Evolutionary conservation across 2,888 invertebrate species (phyloP), one percentile per base, ranked within the genome.

Genomic region (Campoletis raptor): DNA sequence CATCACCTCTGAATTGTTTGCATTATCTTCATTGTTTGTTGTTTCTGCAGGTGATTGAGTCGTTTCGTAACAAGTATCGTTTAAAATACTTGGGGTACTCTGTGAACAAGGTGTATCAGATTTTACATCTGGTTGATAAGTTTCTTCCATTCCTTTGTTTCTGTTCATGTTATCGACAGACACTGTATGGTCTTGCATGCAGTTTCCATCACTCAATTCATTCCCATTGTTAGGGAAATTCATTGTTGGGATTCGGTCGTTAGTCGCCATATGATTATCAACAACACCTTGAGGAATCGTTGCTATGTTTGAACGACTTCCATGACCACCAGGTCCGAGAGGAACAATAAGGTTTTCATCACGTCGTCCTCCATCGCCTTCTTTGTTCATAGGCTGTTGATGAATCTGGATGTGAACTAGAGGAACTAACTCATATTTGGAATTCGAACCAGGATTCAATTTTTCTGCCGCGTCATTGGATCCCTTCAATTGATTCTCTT

Each of bases 401-500:
- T 85, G 78, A 54, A 85, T 81, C 36, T 83, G 81, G 21, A 88
- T 78, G 24, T 85, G 83, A 40, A 87, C 72, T 61, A 87, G 2
- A 15, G 88, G 88, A 0, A 85, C 57, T n/a, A 82, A 70, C 45
- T 83, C 72, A 7, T 79, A 69, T 42, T 82, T 74, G 15, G 21
- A 15, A 21, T 78, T 57, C 3, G 37, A 45, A 42, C 64, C 30
- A 8, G 40, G 15, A 24, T 64, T 54, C 18, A 36, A 18, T 12
- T 69, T 78, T 42, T 69, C 54, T 0, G 24, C 12, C n/a, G 48
- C 37, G 10, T 12, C 54, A 57, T 64, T 66, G 1, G 18, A 12
- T 36, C 6, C 36, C 10, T 78, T 45, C 12, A 54, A 10, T 9
- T 81, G 37, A 77, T 48, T 36, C 54, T 52, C 57, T 12, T 36